Percentiles rank a stretch among this genome's conserved stretches.
Conservation (phyloP, 2,797 vertebrate species). For the Pipistrellus nathusii region DNA sequence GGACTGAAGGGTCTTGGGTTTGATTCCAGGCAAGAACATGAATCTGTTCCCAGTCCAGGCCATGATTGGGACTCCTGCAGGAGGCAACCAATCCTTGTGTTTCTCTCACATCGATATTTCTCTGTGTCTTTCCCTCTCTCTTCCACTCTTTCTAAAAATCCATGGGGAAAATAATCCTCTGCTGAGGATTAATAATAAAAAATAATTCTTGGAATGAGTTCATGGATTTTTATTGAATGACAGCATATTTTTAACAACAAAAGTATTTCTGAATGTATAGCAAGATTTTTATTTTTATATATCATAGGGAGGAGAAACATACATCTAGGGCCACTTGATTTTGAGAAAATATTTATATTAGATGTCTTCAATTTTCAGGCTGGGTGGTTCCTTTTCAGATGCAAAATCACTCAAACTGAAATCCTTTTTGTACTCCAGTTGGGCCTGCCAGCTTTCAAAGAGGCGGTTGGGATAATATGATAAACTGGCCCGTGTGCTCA, state of each 20-base stretch:
- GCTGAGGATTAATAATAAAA: no score
- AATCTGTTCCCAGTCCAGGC: no score
- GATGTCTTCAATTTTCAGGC: constrained; percentile 40
- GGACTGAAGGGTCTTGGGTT: no score
- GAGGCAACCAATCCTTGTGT: no score
- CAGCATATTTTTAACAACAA: neutral
- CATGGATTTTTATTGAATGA: neutral
- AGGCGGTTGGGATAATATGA: constrained; percentile 65
- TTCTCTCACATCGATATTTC: no score
- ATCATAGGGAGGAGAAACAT: neutral
- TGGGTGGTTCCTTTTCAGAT: constrained; percentile 7
- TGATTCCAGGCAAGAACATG: no score
- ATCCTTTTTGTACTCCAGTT: neutral
- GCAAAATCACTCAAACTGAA: constrained; percentile 24
- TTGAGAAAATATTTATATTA: constrained; percentile 54
- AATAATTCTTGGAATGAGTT: neutral
- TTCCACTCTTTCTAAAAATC: no score
- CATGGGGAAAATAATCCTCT: no score
- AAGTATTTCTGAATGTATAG: neutral
- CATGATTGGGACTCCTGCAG: no score
- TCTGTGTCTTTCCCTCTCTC: no score
- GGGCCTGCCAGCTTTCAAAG: constrained; percentile 65
- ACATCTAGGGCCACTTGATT: neutral
- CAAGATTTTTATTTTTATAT: constrained; percentile 51
- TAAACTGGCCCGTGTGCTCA: constrained; percentile 47